Base-by-base conservation (phyloP, 2,113 vertebrate species). In the Rhynchomys soricoides region DNA sequence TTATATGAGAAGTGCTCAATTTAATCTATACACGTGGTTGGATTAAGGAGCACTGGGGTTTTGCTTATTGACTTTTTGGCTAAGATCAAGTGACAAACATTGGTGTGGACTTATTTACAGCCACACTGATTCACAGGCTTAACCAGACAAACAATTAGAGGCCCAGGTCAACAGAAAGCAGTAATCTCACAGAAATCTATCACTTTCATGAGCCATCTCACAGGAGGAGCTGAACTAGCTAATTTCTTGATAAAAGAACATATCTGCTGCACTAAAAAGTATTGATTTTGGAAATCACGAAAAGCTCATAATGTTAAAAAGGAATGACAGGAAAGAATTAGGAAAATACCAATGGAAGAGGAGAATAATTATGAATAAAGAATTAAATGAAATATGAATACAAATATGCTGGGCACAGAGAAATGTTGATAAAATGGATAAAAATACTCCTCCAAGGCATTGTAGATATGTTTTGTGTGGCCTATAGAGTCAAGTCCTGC, bases 221-320 rank as follows among this genome's bases (percentile, higher is more conserved):
- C 26, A 10, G 57, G 10, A 55, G 86, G 66, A 77, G 62, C 48
- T 73, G 45, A 91, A 19, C 62, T 55, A 34, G 48, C 75, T 91
- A 79, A 22, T 22, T 19, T 62, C 40, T 90, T 83, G 48, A 57
- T 57, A 79, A 88, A 71, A 34, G 43, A 95, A 73, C 59, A 40
- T 68, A 82, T 52, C 52, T 52, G 52, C 55, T 86, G 12, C 29
- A 43, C 52, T 66, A 81, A 57, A 57, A 70, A 57, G 8, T 64
- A 96, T 15, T 93, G 77, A 87, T 85, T 82, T 96, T 79, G 40
- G 82, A 93, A 96, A 89, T 81, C 85, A 77, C 83, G 29, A 17
- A 83, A 62, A 92, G 55, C 64, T 62, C 92, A 93, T 43, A 55
- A 43, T 52, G 81, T 86, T 48, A 79, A 66, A 96, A 92, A 91